Evolutionary conservation across 2,797 vertebrate genomes (phyloP), one percentile per base, ranked within the genome.

Genomic region (Poeciliopsis turneri): DNA sequence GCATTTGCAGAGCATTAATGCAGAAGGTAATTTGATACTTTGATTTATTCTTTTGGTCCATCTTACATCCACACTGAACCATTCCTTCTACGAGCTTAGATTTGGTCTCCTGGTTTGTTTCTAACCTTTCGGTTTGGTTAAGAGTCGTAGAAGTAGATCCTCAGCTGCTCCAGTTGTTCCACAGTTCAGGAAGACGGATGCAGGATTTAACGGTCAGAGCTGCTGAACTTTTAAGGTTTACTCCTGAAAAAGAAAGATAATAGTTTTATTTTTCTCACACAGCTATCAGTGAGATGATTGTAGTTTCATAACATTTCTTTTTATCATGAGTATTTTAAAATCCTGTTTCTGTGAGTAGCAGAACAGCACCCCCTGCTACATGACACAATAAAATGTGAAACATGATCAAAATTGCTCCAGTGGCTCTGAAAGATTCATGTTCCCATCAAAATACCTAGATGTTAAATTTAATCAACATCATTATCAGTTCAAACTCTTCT

Each of bases 101-200:
- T 28, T 57, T 57, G n/a, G 25, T 57, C n/a, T 28, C 66, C 46
- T 30, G 61, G 18, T 70, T 15, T 2, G 39, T 36, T 53, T 66
- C 85, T 76, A 85, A 90, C 86, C 85, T 91, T 81, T 71, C 2
- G 36, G 39, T 46, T 81, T 75, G 6, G 4, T 64, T 53, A 13
- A 71, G 30, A 8, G 49, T 61, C 18, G 53, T 2, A 36, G 73
- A n/a, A 57, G 80, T 49, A n/a, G 45, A 33, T 77, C 20, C 13
- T 59, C 11, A 0, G 51, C 59, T 18, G 11, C 0, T 47, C 3
- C 13, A 0, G 20, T 39, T 0, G 2, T 43, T 72, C 70, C 77
- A 71, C 30, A 78, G 16, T 75, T 20, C 33, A 15, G 61, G 53
- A 75, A 18, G 0, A 66, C 64, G 30, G 30, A 0, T 5, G 8